Conservation (phyloP, 1,140 invertebrate genomes). For the Micrasema minimum region DNA sequence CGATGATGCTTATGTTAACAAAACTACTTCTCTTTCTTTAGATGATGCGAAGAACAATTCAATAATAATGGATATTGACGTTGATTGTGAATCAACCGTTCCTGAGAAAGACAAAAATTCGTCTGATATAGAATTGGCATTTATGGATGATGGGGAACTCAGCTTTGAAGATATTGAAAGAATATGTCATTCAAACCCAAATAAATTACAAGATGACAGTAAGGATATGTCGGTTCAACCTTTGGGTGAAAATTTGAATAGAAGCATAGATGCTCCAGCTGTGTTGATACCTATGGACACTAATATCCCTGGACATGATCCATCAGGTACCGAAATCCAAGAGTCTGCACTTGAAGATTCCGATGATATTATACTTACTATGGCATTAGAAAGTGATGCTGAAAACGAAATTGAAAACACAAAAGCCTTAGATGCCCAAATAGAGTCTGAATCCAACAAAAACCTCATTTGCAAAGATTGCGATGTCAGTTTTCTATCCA, state of each 20-base stretch:
- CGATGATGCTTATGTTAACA: conserved; percentile 51
- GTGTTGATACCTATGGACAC: no score
- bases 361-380: no score
- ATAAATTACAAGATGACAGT: not conserved
- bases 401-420: conserved; percentile 21
- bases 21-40: conserved; percentile 17
- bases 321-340: not conserved
- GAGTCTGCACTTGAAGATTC: no score
- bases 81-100: not conserved
- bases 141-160: conserved; percentile 44
- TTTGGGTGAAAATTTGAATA: no score
- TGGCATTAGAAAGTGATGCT: conserved; percentile 5
- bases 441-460: conserved; percentile 16
- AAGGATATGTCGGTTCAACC: no score
- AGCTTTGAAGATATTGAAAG: conserved; percentile 47
- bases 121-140: conserved; percentile 30
- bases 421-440: conserved; percentile 20
- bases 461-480: conserved; percentile 61
- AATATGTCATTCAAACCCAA: conserved; percentile 36
- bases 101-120: conserved; percentile 6
- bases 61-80: not conserved
- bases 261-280: no score
- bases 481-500: conserved; percentile 59
- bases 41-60: conserved; percentile 9
- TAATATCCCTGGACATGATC: not conserved